Evolutionary conservation across 2,113 vertebrate species (phyloP).

Genomic region (Dasypus novemcinctus): DNA sequence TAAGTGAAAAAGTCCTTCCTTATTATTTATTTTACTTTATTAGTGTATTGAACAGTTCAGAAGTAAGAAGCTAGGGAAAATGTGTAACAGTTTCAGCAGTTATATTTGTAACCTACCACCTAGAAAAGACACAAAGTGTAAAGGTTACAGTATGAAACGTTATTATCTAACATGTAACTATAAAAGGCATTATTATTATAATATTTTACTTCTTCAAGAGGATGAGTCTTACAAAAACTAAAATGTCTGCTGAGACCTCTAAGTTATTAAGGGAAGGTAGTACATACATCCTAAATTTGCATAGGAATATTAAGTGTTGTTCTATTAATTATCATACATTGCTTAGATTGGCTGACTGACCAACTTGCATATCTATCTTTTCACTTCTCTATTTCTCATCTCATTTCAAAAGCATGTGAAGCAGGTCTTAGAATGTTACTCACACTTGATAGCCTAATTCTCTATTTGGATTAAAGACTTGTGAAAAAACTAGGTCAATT

Average conservation of each 20-base stretch:
- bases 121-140: not conserved
- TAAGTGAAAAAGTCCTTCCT: not conserved
- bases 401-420: not conserved
- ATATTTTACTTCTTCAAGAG: not conserved
- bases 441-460: not conserved
- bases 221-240: not conserved
- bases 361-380: accelerated
- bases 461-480: not conserved
- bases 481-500: not conserved
- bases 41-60: not conserved
- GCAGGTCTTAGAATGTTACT: not conserved
- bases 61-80: not conserved
- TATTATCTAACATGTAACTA: not conserved
- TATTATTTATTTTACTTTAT: slow-evolving; percentile 13
- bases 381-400: not conserved
- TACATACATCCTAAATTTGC: not conserved
- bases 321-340: not conserved
- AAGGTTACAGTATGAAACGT: too few relatives aligned
- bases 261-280: not conserved
- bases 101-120: not conserved
- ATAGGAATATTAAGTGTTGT: not conserved
- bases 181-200: not conserved
- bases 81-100: not conserved
- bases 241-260: not conserved
- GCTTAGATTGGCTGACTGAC: not conserved